Evolutionary conservation across 2,888 invertebrate genomes (phyloP).

Genomic region (Lepidochrysops patricia): DNA sequence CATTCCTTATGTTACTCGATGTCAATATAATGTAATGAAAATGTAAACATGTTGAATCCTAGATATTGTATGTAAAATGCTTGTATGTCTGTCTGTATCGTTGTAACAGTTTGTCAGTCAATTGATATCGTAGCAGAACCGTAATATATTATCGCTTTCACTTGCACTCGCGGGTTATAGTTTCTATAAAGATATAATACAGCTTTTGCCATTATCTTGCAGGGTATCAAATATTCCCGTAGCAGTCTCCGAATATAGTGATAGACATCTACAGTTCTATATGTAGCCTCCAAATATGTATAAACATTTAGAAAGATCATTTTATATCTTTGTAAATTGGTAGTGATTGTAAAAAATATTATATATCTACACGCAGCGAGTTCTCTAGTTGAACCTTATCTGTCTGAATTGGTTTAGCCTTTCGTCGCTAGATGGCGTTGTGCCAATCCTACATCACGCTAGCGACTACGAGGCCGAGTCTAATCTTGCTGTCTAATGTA

Average conservation of each 20-base stretch:
- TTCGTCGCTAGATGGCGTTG: too few species aligned
- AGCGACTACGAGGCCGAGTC: too few species aligned
- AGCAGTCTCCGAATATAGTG: background rate
- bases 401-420: too few species aligned
- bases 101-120: slow-evolving; percentile 1
- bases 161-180: slow-evolving; percentile 1
- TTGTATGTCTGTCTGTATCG: background rate
- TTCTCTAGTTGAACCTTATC: slow-evolving; percentile 21
- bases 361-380: slow-evolving; percentile 16
- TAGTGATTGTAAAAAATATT: slow-evolving; percentile 29
- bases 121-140: slow-evolving; percentile 5
- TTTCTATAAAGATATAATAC: background rate
- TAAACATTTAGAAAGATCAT: slow-evolving; percentile 16
- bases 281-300: background rate
- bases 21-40: slow-evolving; percentile 4
- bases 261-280: background rate
- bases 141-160: background rate
- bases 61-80: slow-evolving; percentile 8
- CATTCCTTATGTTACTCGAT: slow-evolving; percentile 7
- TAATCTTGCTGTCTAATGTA: slow-evolving; percentile 28
- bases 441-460: too few species aligned
- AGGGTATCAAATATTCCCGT: background rate
- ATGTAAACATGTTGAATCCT: slow-evolving; percentile 3
- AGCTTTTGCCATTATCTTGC: slow-evolving; percentile 1
- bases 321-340: slow-evolving; percentile 49